A percentile compares a stretch with the other conserved stretches of the same genome.
Conservation (phyloP, 2,888 invertebrate genomes). For the Drosophila paranaensis region DNA sequence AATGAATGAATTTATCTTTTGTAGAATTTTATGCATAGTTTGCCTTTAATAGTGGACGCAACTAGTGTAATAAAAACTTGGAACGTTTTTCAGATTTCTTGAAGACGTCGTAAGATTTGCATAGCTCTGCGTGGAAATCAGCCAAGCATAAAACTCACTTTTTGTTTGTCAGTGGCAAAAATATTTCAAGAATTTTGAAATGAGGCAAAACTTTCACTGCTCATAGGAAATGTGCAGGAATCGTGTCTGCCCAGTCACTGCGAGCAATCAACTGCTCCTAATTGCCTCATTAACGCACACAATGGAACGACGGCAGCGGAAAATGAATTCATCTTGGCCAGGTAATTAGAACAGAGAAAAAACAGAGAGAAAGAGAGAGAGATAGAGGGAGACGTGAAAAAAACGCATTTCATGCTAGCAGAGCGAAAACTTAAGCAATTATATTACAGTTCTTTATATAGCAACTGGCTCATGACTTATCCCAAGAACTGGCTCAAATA, state of each 20-base stretch:
- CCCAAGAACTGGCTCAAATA: constrained; percentile 17
- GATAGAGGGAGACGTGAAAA: constrained; percentile 7
- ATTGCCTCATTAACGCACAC: constrained; percentile 56
- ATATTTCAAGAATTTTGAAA: constrained; percentile 6
- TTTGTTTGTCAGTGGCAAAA: constrained; percentile 7
- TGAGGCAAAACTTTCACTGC: constrained; percentile 35
- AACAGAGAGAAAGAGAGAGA: background rate
- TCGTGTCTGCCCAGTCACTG: constrained; percentile 38
- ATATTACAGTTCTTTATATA: constrained; percentile 6
- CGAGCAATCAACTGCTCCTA: constrained; percentile 55
- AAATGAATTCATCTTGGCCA: constrained; percentile 39
- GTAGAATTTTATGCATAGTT: background rate
- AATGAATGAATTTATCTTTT: background rate
- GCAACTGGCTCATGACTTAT: background rate
- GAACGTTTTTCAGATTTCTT: constrained; percentile 7
- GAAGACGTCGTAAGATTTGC: constrained; percentile 15
- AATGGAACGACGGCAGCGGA: constrained; percentile 15
- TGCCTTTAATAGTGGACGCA: background rate
- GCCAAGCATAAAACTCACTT: constrained; percentile 28
- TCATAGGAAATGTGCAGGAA: constrained; percentile 4
- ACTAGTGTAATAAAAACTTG: constrained; percentile 18
- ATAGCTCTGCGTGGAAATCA: constrained; percentile 16
- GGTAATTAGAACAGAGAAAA: constrained; percentile 55
- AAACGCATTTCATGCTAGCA: constrained; percentile 46
- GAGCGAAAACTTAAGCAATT: constrained; percentile 34